Base-by-base conservation (phyloP, 2,113 vertebrate species). In the Micronycteris hirsuta region DNA sequence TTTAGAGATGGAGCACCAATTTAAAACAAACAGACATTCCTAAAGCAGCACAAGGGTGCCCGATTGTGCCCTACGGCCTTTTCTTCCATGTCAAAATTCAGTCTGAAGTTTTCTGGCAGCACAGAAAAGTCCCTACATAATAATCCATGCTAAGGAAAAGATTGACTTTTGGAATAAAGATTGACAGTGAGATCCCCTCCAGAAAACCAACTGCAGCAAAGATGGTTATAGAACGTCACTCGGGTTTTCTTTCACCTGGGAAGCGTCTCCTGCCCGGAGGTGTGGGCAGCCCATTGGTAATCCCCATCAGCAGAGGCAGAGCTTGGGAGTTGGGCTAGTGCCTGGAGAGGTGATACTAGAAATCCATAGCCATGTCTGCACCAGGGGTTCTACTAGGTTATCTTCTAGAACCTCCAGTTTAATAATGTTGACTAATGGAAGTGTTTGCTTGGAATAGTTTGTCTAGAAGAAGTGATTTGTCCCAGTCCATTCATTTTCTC, bases 11-110 rank as follows among this genome's bases (percentile, higher is more conserved):
- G 93, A 96, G 68, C 77, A 97, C 94, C 94, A 96, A 83, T 97
- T 94, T 96, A 96, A 97, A 97, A 97, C 91, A 97, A 97, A 94
- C 63, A 97, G 20, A 89, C 68, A 94, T 97, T 97, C 95, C 93
- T 96, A 96, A 91, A 96, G 82, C 81, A 94, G 96, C 67, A 93
- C 74, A 93, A 54, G 91, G 93, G 86, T 95, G 93, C 91, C 73
- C 94, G 86, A 1, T 84, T 96, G 68, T 95, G 89, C 95, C 94
- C 95, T 96, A 47, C 93, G 95, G 94, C 94, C 86, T 91, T 97
- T 96, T 94, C 67, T 96, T 94, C 92, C 67, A 88, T 97, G 95
- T 95, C 74, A 90, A 96, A 95, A 61, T 92, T 85, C 81, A 95
- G 9, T 77, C 80, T 96, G 87, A 84, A 92, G 58, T 89, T 97